Conservation (phyloP, 2,888 invertebrate species). For the Catocala sponsa region DNA sequence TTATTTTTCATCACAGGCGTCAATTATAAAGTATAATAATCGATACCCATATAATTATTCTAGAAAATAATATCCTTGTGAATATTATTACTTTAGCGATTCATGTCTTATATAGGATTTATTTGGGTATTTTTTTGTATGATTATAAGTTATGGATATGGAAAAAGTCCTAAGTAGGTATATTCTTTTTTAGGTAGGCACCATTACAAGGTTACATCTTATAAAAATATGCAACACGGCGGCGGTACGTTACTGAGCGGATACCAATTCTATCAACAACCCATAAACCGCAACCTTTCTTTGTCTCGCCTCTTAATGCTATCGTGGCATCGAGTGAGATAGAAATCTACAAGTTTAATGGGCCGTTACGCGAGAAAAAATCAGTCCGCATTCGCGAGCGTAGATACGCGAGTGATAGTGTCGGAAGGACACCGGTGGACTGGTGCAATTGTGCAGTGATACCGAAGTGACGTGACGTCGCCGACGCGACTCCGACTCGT, state of each 20-base stretch:
- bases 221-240: slow-evolving; percentile 86
- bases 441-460: slow-evolving; percentile 73
- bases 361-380: slow-evolving; percentile 88
- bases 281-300: slow-evolving; percentile 88
- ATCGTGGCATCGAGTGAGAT: slow-evolving; percentile 82
- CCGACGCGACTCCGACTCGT: slow-evolving; percentile 61
- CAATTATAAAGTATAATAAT: too few species aligned
- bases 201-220: slow-evolving; percentile 74
- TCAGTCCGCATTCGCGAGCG: slow-evolving; percentile 87
- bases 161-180: background rate
- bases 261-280: slow-evolving; percentile 89
- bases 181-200: slow-evolving; percentile 35
- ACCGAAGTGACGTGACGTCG: slow-evolving; percentile 34
- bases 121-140: too few species aligned
- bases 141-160: too few species aligned
- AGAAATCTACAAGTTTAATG: slow-evolving; percentile 88
- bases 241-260: slow-evolving; percentile 85
- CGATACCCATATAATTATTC: too few species aligned
- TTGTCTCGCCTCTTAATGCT: slow-evolving; percentile 85
- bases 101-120: too few species aligned
- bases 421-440: slow-evolving; percentile 72
- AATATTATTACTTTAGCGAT: too few species aligned
- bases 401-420: slow-evolving; percentile 87
- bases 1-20: too few species aligned
- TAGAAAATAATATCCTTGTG: too few species aligned